phyloP scores from a whole-genome alignment of 2,888 invertebrate genomes.

The Tethea ocularis region DNA sequence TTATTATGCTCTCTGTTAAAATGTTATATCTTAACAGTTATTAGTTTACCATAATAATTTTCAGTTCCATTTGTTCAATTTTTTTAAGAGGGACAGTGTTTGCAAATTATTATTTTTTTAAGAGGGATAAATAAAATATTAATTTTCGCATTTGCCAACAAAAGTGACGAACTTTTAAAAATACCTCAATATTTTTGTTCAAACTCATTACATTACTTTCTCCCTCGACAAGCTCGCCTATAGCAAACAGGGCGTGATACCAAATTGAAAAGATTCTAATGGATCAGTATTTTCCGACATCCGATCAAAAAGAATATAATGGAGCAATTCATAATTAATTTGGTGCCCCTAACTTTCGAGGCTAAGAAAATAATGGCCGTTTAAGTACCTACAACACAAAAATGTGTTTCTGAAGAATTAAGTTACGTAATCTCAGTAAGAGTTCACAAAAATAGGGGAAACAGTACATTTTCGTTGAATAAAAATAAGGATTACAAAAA shows the following conservation, averaged over 20 bases:
- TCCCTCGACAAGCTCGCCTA: slow-evolving; percentile 18
- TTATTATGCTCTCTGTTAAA: too few species aligned
- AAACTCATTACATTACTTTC: slow-evolving; percentile 31
- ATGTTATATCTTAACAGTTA: too few species aligned
- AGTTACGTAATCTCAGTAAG: slow-evolving; percentile 6
- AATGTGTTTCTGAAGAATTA: neutral
- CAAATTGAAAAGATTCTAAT: slow-evolving; percentile 53
- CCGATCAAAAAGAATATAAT: slow-evolving; percentile 46
- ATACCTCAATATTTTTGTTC: slow-evolving; percentile 13
- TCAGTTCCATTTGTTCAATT: too few species aligned
- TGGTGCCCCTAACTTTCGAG: slow-evolving; percentile 35
- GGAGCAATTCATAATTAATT: slow-evolving; percentile 52
- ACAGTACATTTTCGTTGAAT: neutral
- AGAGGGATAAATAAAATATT: neutral
- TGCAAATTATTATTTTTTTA: too few species aligned
- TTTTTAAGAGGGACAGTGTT: too few species aligned
- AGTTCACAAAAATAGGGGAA: slow-evolving; percentile 2
- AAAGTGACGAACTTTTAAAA: slow-evolving; percentile 8
- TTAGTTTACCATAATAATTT: too few species aligned
- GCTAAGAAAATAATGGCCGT: neutral
- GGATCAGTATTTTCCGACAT: slow-evolving; percentile 48
- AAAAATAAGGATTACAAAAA: slow-evolving; percentile 6
- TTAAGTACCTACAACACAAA: slow-evolving; percentile 5
- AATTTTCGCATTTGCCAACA: neutral
- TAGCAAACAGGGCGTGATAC: slow-evolving; percentile 12